Evolutionary conservation across 1,140 invertebrate species (phyloP).

Genomic region (Sitobion miscanthi): DNA sequence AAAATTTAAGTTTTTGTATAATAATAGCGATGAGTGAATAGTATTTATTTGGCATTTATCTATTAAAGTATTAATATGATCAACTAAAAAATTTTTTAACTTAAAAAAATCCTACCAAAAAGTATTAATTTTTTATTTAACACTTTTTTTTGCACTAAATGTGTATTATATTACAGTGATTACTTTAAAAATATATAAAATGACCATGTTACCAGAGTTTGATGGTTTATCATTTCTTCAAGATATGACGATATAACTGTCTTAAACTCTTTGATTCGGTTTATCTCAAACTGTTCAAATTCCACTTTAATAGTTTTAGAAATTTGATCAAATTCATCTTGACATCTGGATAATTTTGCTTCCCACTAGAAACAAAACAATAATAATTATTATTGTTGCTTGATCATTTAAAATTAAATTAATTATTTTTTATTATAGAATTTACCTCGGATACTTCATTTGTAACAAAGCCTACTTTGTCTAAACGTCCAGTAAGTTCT

Average conservation of each 20-base stretch:
- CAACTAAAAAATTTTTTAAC: not conserved
- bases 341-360: constrained; percentile 91
- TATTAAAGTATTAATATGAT: not conserved
- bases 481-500: constrained; percentile 84
- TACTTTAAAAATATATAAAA: not conserved
- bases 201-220: constrained; percentile 83
- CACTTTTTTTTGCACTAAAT: not conserved
- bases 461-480: constrained; percentile 87
- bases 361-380: constrained; percentile 76
- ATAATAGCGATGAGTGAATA: no score
- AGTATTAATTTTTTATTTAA: not conserved
- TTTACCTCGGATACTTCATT: constrained; percentile 90
- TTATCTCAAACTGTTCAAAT: constrained; percentile 89
- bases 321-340: constrained; percentile 96
- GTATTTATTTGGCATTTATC: no score
- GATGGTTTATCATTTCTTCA: constrained; percentile 92
- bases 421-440: not conserved
- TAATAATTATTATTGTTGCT: not conserved
- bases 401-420: not conserved
- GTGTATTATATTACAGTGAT: not conserved
- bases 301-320: constrained; percentile 96
- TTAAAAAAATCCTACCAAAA: no score
- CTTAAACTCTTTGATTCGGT: constrained; percentile 90
- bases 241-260: constrained; percentile 88
- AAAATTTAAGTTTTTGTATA: no score